phyloP scores from a whole-genome alignment of 1,140 invertebrate species.

The Eriocheir sinensis region DNA sequence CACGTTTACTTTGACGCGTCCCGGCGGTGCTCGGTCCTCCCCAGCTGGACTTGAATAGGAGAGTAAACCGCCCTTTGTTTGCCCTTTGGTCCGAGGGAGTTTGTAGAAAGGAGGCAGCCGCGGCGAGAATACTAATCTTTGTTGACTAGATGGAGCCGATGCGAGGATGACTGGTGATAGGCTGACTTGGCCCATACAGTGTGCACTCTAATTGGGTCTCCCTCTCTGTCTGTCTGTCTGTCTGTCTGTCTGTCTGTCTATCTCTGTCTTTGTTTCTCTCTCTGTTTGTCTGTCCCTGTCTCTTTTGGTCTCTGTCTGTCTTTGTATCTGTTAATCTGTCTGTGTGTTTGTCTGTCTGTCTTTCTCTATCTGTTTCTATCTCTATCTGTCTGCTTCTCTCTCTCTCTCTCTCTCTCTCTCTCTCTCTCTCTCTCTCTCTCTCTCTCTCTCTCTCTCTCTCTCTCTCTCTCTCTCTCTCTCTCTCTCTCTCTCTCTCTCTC shows the following conservation, averaged over 20 bases:
- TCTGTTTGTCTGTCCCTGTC: not conserved
- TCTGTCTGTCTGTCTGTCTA: not conserved
- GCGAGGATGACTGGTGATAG: not conserved
- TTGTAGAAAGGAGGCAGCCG: not conserved
- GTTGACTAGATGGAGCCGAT: not conserved
- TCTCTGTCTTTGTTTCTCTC: not conserved
- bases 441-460: slow-evolving; percentile 22
- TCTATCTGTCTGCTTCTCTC: not conserved
- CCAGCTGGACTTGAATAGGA: not conserved
- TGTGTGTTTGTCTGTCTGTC: slow-evolving; percentile 3
- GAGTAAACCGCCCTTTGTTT: not conserved
- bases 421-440: slow-evolving; percentile 13
- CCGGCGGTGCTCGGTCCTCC: not conserved
- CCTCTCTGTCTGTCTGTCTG: not conserved
- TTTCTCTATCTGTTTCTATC: not conserved
- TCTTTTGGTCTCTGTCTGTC: not conserved
- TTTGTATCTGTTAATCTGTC: not conserved
- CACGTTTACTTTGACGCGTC: not conserved
- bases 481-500: not conserved
- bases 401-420: slow-evolving; percentile 13
- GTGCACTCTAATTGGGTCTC: too few relatives aligned
- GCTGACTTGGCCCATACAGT: not conserved
- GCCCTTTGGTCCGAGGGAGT: not conserved
- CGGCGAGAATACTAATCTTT: not conserved
- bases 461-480: not conserved